Evolutionary conservation across 2,797 vertebrate species (phyloP).

Genomic region (Syncerus caffer): DNA sequence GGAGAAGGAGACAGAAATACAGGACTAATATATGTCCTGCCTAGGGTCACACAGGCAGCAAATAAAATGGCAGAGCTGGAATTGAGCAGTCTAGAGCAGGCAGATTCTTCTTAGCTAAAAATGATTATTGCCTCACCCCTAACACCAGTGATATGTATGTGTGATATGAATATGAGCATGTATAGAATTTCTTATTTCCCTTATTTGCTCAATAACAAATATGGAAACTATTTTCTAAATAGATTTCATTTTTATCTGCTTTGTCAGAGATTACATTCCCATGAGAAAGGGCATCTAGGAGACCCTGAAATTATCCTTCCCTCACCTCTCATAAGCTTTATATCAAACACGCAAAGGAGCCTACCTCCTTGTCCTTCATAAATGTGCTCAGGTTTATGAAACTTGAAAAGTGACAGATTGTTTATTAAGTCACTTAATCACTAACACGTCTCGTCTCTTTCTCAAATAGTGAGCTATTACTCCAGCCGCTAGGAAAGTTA

Average conservation of each 20-base stretch:
- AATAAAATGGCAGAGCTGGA: not conserved
- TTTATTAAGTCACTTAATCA: slow-evolving; percentile 47
- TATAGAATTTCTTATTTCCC: not conserved
- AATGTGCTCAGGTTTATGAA: not conserved
- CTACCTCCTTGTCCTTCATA: not conserved
- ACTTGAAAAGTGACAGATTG: slow-evolving; percentile 23
- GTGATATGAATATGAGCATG: not conserved
- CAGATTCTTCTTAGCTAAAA: not conserved
- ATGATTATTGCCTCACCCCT: not conserved
- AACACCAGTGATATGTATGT: not conserved
- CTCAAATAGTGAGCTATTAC: slow-evolving; percentile 11
- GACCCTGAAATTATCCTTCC: not conserved
- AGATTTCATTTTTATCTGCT: not conserved
- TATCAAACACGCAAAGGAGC: not conserved
- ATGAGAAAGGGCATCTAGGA: not conserved
- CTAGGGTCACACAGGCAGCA: not conserved
- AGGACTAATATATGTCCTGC: not conserved
- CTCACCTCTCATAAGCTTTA: not conserved
- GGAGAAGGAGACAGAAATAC: not conserved
- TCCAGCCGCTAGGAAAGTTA: not conserved
- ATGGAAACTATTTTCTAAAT: not conserved
- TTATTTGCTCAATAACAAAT: not conserved
- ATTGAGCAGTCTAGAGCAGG: not conserved
- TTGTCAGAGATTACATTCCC: not conserved
- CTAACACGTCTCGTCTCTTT: not conserved